Evolutionary conservation across 1,140 invertebrate genomes (phyloP).

Genomic region (Mycetomoellerius zeteki): DNA sequence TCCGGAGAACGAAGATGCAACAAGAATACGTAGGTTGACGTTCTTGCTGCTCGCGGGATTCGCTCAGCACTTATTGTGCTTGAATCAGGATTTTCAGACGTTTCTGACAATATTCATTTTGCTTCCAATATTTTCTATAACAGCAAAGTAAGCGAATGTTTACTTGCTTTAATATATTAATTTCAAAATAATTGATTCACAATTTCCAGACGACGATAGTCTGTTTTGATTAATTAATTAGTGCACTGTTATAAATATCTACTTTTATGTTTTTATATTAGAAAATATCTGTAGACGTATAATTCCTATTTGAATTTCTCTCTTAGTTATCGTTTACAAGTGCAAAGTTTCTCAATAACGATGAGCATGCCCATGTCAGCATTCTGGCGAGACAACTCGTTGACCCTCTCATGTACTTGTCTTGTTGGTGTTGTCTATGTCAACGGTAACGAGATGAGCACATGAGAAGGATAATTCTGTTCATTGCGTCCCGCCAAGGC

Average conservation of each 20-base stretch:
- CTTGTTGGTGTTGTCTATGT: not conserved
- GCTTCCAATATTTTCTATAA: not conserved
- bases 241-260: not conserved
- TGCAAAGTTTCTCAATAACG: slow-evolving; percentile 10
- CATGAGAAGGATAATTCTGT: slow-evolving; percentile 6
- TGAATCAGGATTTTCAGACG: slow-evolving; percentile 30
- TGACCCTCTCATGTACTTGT: slow-evolving; percentile 24
- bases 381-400: slow-evolving; percentile 30
- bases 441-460: not conserved
- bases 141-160: not conserved
- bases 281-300: not conserved
- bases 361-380: slow-evolving; percentile 3
- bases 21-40: slow-evolving; percentile 75
- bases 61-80: slow-evolving; percentile 20
- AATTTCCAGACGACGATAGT: not conserved
- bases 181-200: not conserved
- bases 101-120: slow-evolving; percentile 10
- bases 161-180: slow-evolving; percentile 4
- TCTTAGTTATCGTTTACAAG: slow-evolving; percentile 7
- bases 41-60: slow-evolving; percentile 42
- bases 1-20: slow-evolving; percentile 77
- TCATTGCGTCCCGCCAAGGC: not conserved
- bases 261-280: not conserved
- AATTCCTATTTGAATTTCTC: not conserved
- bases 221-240: not conserved